These are phyloP conservation scores for Stomorhina lunata DNA, from an alignment of 2,888 invertebrate species.

Conservation along the genomic window DNA sequence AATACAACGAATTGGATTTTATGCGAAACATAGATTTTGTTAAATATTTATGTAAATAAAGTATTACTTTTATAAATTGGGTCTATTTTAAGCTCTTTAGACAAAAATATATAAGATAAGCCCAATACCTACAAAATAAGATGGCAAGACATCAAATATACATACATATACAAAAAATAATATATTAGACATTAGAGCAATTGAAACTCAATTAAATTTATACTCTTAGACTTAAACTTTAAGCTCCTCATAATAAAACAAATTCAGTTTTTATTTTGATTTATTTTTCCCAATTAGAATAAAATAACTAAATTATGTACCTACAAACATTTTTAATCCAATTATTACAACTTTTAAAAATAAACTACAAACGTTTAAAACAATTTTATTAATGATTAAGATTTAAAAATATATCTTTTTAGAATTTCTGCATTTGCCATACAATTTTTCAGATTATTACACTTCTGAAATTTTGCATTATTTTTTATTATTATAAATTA, in stretches of 20 bases:
- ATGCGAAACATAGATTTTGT: neutral
- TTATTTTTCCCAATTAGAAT: no score
- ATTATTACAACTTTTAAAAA: constrained; percentile 38
- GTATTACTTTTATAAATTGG: neutral
- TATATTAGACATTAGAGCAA: neutral
- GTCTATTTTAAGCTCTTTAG: neutral
- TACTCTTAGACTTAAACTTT: neutral
- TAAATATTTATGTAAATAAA: constrained; percentile 27
- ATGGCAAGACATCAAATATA: neutral
- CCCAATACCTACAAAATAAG: neutral
- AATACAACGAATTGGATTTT: constrained; percentile 26
- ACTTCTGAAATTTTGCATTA: no score
- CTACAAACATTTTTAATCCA: constrained; percentile 32
- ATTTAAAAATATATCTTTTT: no score
- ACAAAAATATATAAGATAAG: neutral
- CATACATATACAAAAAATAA: neutral
- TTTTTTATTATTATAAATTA: no score
- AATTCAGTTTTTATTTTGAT: no score
- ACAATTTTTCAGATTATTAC: no score
- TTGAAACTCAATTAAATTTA: neutral
- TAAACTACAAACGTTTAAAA: constrained; percentile 20
- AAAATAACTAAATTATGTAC: constrained; percentile 32
- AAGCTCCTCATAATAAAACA: neutral
- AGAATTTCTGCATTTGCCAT: no score
- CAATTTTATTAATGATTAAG: neutral